Evolutionary conservation across 2,797 vertebrate genomes (phyloP), one percentile per base, ranked within the genome.

Genomic region (Dallia pectoralis): DNA sequence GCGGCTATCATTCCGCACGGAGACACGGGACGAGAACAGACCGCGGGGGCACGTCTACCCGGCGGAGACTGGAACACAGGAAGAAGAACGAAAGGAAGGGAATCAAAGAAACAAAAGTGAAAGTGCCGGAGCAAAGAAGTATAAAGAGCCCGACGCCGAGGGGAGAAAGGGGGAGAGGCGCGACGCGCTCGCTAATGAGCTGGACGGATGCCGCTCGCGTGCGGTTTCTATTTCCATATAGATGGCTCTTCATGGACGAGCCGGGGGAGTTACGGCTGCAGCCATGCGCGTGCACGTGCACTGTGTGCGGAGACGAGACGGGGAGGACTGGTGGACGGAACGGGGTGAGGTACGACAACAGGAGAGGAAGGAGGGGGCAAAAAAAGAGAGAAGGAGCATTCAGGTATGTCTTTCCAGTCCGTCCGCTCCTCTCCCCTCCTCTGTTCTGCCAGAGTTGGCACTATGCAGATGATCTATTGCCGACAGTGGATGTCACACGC

Each of bases 171-270:
- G 9, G 47, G 4, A 2, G 49, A 11, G 30, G 40, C 48, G 67
- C 48, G 67, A 30, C 22, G 25, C 48, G n/a, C 22, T 70, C 68
- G 64, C 71, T 73, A 76, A 76, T 73, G 63, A 74, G 63, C 14
- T n/a, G 71, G 72, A 74, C 53, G 32, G 68, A 76, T 68, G 74
- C 71, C 67, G 51, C 51, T 77, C 72, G 51, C 59, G 62, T 16
- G 65, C 33, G 71, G 44, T 72, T 75, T 84, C 79, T 79, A 82
- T 84, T 85, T 82, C 74, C 80, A 85, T 82, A 84, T 84, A 87
- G 83, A 84, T 81, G 82, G 80, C 59, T 81, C 84, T 84, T 78
- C 70, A 51, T 63, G 69, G 76, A 83, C 77, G 73, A 77, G 76
- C 73, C 61, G 70, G 48, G 73, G 73, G 75, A 77, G 78, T 80